Conservation (phyloP, 2,113 vertebrate species). For the Lasiurus cinereus region DNA sequence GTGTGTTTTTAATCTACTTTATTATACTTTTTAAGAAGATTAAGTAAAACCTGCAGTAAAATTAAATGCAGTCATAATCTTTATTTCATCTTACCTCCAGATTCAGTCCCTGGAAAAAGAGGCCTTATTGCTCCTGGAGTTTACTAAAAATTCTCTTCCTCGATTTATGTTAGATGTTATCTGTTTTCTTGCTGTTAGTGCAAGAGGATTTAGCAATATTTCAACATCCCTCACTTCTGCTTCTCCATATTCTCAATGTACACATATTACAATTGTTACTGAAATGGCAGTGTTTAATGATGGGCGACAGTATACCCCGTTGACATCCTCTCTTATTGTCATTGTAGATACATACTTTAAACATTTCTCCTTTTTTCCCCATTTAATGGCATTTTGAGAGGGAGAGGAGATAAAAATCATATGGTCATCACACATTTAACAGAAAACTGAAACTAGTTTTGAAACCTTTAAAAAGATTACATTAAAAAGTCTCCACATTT, state of each 20-base stretch:
- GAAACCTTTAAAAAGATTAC: slow-evolving; percentile 47
- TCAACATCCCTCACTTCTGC: slow-evolving; percentile 47
- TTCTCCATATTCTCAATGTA: slow-evolving; percentile 29
- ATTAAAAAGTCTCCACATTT: slow-evolving; percentile 29
- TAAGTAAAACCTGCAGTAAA: slow-evolving; percentile 47
- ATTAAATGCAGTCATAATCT: slow-evolving; percentile 48
- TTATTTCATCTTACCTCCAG: slow-evolving; percentile 46
- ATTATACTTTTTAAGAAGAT: slow-evolving; percentile 3
- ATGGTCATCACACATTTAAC: slow-evolving; percentile 21
- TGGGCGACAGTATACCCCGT: neutral
- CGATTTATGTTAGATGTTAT: slow-evolving; percentile 53
- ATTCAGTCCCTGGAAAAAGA: slow-evolving; percentile 46
- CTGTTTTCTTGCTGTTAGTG: neutral
- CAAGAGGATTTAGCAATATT: slow-evolving; percentile 54
- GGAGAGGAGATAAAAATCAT: slow-evolving; percentile 48
- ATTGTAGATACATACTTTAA: slow-evolving; percentile 2
- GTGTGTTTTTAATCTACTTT: slow-evolving; percentile 5
- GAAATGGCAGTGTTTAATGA: slow-evolving; percentile 48
- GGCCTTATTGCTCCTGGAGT: slow-evolving; percentile 28
- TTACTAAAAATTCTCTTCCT: slow-evolving; percentile 52
- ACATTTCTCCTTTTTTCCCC: neutral
- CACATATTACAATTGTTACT: slow-evolving; percentile 43
- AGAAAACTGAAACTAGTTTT: slow-evolving; percentile 60
- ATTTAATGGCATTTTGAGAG: slow-evolving; percentile 32
- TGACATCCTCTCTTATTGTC: neutral